phyloP scores from a whole-genome alignment of 2,113 vertebrate species.

The Stictonetta naevosa region DNA sequence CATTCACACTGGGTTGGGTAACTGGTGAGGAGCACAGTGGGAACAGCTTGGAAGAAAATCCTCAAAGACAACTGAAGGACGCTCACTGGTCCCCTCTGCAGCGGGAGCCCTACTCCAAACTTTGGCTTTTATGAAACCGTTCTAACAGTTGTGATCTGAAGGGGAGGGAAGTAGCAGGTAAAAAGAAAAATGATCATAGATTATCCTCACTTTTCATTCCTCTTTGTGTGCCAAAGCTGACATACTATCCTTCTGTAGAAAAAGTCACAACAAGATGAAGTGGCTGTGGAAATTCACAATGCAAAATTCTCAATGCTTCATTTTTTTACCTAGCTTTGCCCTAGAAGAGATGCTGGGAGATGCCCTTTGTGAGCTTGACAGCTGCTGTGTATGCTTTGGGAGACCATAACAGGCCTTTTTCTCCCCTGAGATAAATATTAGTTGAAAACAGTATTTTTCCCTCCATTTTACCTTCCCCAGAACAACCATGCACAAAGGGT shows the following conservation, averaged over 20 bases:
- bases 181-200: not conserved
- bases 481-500: not conserved
- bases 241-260: not conserved
- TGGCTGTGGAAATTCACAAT: fast-evolving
- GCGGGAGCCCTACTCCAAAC: not conserved
- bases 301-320: not conserved
- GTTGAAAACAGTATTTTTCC: not conserved
- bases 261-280: not conserved
- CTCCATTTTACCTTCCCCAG: not conserved
- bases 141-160: not conserved
- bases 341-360: not conserved
- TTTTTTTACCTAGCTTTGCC: not conserved
- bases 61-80: not conserved
- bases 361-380: not conserved
- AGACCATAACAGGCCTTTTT: not conserved
- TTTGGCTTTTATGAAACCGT: not conserved
- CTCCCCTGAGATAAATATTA: not conserved
- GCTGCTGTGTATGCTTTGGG: not conserved
- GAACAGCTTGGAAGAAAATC: constrained; percentile 30
- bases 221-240: not conserved
- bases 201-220: not conserved
- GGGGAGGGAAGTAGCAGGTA: not conserved
- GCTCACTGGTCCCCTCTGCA: not conserved
- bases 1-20: constrained; percentile 22
- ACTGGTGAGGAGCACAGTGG: not conserved